Base-by-base conservation (phyloP, 2,888 invertebrate genomes). In the Choristoneura rosaceana region DNA sequence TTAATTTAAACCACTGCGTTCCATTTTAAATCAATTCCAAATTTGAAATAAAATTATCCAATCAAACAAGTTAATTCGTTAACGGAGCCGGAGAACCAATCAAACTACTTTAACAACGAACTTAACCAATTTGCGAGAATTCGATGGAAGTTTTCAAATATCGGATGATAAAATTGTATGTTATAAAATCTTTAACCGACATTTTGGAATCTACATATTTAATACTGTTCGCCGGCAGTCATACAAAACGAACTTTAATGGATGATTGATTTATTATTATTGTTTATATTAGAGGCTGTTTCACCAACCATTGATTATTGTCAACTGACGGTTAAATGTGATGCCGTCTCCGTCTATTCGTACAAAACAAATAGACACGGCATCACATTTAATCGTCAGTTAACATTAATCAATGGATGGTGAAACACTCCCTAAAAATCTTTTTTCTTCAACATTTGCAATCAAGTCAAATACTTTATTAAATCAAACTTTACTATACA, bases 21-120 rank as follows among this genome's bases (percentile, higher is more conserved):
- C 61, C 34, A 66, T 66, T 66, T 62, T 8, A 14, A 62, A 55
- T 34, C 60, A 60, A 71, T 62, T 71, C 62, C 3, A 62, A 67
- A 67, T 67, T 71, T 58, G 34, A 63, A 71, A 67, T 71, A 50
- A 62, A 71, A 71, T 71, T 68, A 71, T 66, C 66, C 71, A 67
- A 71, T 71, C 61, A 47, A 58, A 50, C 67, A 71, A 71, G 62
- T 71, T 71, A 71, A 47, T 71, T 68, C 62, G 67, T 63, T 71
- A 68, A 67, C 71, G 47, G 66, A 41, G 50, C 25, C 38, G 43
- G 12, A 34, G 45, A 71, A 71, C 67, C 71, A 71, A 71, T 71
- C 67, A 68, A 68, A 71, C 71, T 71, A 71, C 38, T 47, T 55
- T 71, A 71, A 71, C 62, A 64, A 50, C 50, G 62, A 71, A 71